phyloP scores from a whole-genome alignment of 1,140 invertebrate species.

The Chionoecetes opilio region DNA sequence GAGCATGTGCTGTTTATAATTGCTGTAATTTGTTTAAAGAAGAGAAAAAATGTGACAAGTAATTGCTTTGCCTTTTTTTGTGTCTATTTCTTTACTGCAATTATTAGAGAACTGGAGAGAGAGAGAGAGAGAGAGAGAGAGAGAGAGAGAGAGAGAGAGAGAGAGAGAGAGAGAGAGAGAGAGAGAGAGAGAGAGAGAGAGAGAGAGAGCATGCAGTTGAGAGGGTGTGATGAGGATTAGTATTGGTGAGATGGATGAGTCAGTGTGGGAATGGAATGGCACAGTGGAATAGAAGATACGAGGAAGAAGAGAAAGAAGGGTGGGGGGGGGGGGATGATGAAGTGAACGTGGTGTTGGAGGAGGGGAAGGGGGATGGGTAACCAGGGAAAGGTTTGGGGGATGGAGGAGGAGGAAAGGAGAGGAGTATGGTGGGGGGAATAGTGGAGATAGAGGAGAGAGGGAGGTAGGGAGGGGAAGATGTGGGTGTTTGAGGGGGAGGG shows the following conservation, averaged over 20 bases:
- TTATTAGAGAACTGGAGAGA: background rate
- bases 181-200: background rate
- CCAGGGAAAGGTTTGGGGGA: no score
- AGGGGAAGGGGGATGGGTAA: background rate
- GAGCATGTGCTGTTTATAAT: background rate
- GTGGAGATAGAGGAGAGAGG: background rate
- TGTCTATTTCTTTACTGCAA: background rate
- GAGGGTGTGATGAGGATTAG: background rate
- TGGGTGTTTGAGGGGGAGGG: background rate
- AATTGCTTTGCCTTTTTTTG: background rate
- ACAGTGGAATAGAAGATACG: background rate
- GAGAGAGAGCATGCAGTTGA: background rate
- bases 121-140: background rate
- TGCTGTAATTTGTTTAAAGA: background rate
- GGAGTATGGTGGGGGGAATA: background rate
- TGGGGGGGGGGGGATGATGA: no score
- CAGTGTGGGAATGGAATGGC: background rate
- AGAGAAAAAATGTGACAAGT: background rate
- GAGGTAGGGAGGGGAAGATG: background rate
- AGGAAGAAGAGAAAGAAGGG: background rate
- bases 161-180: background rate
- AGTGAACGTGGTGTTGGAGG: background rate
- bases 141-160: no score
- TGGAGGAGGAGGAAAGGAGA: background rate
- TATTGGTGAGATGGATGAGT: background rate